Conservation (phyloP, 2,888 invertebrate genomes). For the Troides aeacus region DNA sequence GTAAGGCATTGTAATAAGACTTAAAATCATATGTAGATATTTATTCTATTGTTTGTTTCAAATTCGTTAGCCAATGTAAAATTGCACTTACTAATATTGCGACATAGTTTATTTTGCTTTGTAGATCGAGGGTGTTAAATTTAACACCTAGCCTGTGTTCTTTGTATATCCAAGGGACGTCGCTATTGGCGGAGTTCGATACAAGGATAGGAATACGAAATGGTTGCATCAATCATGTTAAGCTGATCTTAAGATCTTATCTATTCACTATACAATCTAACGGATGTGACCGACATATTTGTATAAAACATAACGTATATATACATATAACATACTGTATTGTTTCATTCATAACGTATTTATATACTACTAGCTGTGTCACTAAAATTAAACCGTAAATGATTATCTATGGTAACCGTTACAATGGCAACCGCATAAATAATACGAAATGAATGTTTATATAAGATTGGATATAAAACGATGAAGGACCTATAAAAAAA, state of each 20-base stretch:
- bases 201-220: slow-evolving; percentile 15
- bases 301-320: background rate
- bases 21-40: slow-evolving; percentile 27
- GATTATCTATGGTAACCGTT: too few species aligned
- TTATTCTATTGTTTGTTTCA: slow-evolving; percentile 31
- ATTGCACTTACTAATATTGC: slow-evolving; percentile 21
- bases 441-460: too few species aligned
- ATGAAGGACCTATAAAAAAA: too few species aligned
- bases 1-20: slow-evolving; percentile 36
- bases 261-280: background rate
- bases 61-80: slow-evolving; percentile 22
- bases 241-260: background rate
- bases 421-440: too few species aligned
- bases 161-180: slow-evolving; percentile 47
- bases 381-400: too few species aligned
- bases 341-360: too few species aligned
- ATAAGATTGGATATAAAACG: too few species aligned
- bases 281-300: background rate
- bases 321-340: background rate
- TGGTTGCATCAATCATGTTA: slow-evolving; percentile 13
- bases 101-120: slow-evolving; percentile 37
- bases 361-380: too few species aligned
- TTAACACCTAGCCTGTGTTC: slow-evolving; percentile 67
- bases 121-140: slow-evolving; percentile 59
- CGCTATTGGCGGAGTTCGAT: slow-evolving; percentile 57